Conservation (phyloP, 2,797 vertebrate genomes). For the Helicolenus hilgendorfi region DNA sequence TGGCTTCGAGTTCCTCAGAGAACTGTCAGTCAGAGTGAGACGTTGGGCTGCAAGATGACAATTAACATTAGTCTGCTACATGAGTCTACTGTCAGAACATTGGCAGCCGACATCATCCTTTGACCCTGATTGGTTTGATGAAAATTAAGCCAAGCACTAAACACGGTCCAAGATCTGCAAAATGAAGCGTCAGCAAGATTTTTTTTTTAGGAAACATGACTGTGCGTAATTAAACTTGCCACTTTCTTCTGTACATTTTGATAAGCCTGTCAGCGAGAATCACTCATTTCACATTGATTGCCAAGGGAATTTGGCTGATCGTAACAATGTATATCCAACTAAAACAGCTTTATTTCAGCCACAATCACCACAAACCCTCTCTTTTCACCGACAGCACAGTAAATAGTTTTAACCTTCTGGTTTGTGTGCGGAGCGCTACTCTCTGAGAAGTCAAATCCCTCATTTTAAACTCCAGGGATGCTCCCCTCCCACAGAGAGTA, state of each 20-base stretch:
- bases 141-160: conserved; percentile 23
- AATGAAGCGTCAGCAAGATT: background rate
- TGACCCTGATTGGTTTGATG: conserved; percentile 41
- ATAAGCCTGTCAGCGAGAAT: conserved; percentile 26
- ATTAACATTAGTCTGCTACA: conserved; percentile 60
- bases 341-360: conserved; percentile 30
- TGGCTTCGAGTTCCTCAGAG: conserved; percentile 50
- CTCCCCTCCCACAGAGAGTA: conserved; percentile 70
- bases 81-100: conserved; percentile 55
- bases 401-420: conserved; percentile 51
- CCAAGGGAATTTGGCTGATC: conserved; percentile 10
- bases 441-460: conserved; percentile 64
- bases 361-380: background rate
- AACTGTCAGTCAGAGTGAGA: conserved; percentile 59
- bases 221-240: conserved; percentile 30
- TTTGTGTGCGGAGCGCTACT: conserved; percentile 44
- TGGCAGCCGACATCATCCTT: conserved; percentile 32
- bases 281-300: conserved; percentile 5
- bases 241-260: conserved; percentile 35
- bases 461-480: conserved; percentile 74
- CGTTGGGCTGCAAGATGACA: conserved; percentile 54
- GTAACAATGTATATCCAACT: background rate
- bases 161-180: background rate
- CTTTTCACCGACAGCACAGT: conserved; percentile 6
- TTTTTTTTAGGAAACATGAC: background rate